phyloP scores from a whole-genome alignment of 2,797 vertebrate species.

The Trachurus trachurus region DNA sequence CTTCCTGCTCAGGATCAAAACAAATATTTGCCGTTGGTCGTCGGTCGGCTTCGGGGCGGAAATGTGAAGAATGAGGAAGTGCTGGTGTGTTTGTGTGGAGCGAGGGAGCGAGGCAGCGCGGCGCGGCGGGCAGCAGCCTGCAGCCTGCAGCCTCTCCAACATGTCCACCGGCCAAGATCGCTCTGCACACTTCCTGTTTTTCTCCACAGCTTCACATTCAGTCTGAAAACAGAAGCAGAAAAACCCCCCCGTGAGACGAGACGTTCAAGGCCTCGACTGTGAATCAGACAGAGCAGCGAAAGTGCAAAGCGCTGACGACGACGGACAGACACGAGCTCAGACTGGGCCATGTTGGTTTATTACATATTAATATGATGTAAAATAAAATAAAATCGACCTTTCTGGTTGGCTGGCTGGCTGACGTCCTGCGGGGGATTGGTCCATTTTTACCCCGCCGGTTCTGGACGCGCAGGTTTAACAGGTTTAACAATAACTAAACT shows the following conservation, averaged over 20 bases:
- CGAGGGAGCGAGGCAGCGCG: neutral
- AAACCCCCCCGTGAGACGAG: neutral
- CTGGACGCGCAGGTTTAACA: no score
- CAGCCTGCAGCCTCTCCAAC: constrained; percentile 33
- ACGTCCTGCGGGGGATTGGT: no score
- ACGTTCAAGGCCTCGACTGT: neutral
- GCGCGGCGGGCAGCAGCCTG: constrained; percentile 19
- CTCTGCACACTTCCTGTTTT: constrained; percentile 66
- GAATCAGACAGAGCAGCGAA: constrained; percentile 10
- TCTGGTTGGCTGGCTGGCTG: no score
- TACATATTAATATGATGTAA: neutral
- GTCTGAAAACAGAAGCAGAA: constrained; percentile 20
- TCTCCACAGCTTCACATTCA: constrained; percentile 28
- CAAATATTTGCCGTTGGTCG: constrained; percentile 46
- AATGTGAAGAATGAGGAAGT: constrained; percentile 68
- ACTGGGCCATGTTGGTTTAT: neutral
- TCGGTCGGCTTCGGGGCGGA: constrained; percentile 7
- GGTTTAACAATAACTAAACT: no score
- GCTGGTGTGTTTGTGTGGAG: constrained; percentile 13
- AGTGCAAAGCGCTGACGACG: neutral
- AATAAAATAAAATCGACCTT: neutral
- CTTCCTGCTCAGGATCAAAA: constrained; percentile 26
- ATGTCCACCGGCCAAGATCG: constrained; percentile 16
- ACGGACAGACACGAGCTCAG: neutral
- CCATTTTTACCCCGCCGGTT: no score